Evolutionary conservation across 1,140 invertebrate genomes (phyloP), one percentile per base, ranked within the genome.

Genomic region (Nasonia vitripennis): DNA sequence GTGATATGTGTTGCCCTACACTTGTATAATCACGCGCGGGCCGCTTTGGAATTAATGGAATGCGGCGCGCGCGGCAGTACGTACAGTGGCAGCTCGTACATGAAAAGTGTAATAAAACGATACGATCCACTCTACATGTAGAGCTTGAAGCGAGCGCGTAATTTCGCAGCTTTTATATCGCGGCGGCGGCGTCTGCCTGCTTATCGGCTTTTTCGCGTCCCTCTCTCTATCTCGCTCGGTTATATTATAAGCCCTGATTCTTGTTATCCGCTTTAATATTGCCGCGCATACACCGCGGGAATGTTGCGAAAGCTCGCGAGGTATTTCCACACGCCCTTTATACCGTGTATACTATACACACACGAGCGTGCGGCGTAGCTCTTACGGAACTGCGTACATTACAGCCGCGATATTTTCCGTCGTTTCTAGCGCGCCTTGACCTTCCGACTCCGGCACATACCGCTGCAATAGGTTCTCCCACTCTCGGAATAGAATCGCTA

Each of bases 41-140:
- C 27, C 37, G 41, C 20, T 41, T 20, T 9, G 48, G 77, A n/a
- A 78, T 86, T 87, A 84, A 86, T 74, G 86, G 86, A 84, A 83
- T 51, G 71, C 78, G 74, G 73, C 78, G 83, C 27, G 27, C 27
- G 1, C 27, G 27, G 27, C 1, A 27, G 27, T 27, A 27, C 27
- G 1, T 27, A 27, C 1, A 27, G 80, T 80, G 37, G 85, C 41
- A 6, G 70, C 23, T 27, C 11, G 10, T 31, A 77, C 27, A 27
- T 77, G 37, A 77, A 77, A 77, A 77, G 37, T 77, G 37, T 45
- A 45, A 45, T 77, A 77, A 77, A 77, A 77, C 74, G 70, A 31
- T 5, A 37, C 34, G 27, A 31, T 31, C 2, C 9, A 12, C 9
- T 27, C 27, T 27, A 11, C 9, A 31, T 71, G 34, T 71, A 70